Conservation (phyloP, 1,140 invertebrate genomes). For the Drosophila burlai region DNA sequence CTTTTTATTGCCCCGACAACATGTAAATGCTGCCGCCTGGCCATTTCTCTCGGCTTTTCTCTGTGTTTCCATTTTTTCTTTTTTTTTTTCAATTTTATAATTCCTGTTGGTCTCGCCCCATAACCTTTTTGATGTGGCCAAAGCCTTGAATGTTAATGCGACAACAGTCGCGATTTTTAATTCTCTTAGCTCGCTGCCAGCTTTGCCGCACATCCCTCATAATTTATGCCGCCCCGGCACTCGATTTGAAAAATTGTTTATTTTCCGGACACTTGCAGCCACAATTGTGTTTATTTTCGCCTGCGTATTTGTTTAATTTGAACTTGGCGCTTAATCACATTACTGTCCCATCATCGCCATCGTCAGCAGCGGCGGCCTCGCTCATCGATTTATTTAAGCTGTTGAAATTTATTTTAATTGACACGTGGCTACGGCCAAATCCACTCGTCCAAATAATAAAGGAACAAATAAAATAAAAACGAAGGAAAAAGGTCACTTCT, state of each 20-base stretch:
- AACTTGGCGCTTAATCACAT: slow-evolving; percentile 49
- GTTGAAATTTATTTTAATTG: slow-evolving; percentile 46
- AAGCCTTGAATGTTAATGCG: slow-evolving; percentile 45
- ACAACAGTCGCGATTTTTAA: slow-evolving; percentile 42
- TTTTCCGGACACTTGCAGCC: slow-evolving; percentile 42
- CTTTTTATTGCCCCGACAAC: slow-evolving; percentile 45
- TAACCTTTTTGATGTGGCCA: slow-evolving; percentile 44
- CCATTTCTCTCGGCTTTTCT: neutral
- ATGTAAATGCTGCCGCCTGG: slow-evolving; percentile 54
- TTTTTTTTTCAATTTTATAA: slow-evolving; percentile 27
- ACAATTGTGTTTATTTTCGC: slow-evolving; percentile 32
- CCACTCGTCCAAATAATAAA: slow-evolving; percentile 16
- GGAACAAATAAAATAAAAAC: neutral
- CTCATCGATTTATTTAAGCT: slow-evolving; percentile 47
- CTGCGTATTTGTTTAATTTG: slow-evolving; percentile 40
- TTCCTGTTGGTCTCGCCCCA: slow-evolving; percentile 5
- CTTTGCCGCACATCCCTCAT: slow-evolving; percentile 7
- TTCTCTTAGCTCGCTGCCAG: slow-evolving; percentile 7
- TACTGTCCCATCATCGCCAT: slow-evolving; percentile 6
- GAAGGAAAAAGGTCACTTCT: slow-evolving; percentile 19
- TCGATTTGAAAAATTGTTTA: slow-evolving; percentile 51
- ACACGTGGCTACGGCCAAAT: slow-evolving; percentile 33
- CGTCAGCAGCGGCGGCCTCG: neutral
- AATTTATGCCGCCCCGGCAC: slow-evolving; percentile 37
- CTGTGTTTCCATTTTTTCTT: neutral